A percentile compares a stretch with the other conserved stretches of the same genome.
These are phyloP conservation scores for Corythaixoides concolor DNA, from an alignment of 2,113 vertebrate species.

Conservation along the genomic window DNA sequence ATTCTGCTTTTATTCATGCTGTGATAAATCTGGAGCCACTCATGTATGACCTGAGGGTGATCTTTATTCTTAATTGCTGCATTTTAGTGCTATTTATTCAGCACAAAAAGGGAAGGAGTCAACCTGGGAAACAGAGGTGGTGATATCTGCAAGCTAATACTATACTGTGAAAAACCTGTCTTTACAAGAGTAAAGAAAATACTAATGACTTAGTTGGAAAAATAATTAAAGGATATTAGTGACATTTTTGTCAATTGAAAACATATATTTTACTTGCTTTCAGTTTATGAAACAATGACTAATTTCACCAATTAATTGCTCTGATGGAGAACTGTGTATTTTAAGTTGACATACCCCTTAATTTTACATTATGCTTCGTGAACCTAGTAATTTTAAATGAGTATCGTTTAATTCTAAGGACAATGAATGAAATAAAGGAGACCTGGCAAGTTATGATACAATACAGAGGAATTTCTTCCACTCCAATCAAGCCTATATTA, in stretches of 20 bases:
- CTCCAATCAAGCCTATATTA: neutral
- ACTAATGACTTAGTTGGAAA: slow-evolving; percentile 48
- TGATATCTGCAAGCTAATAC: slow-evolving; percentile 46
- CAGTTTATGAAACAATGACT: slow-evolving; percentile 65
- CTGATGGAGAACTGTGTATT: slow-evolving; percentile 39
- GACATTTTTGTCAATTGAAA: slow-evolving; percentile 48
- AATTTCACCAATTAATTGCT: slow-evolving; percentile 55
- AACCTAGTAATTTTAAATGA: slow-evolving; percentile 56
- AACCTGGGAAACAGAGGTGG: slow-evolving; percentile 40
- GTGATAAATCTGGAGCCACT: slow-evolving; percentile 8
- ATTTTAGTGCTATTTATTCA: slow-evolving; percentile 32
- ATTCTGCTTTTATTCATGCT: slow-evolving; percentile 1
- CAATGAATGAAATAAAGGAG: slow-evolving; percentile 40
- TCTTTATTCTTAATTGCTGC: slow-evolving; percentile 51
- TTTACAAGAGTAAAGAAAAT: slow-evolving; percentile 30
- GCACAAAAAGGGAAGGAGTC: slow-evolving; percentile 1
- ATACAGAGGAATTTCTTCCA: slow-evolving; percentile 10
- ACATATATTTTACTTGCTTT: slow-evolving; percentile 53
- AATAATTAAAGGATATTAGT: slow-evolving; percentile 59
- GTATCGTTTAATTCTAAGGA: slow-evolving; percentile 50
- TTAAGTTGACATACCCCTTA: slow-evolving; percentile 43
- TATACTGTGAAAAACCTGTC: neutral
- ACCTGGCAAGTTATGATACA: slow-evolving; percentile 10
- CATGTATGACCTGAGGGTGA: neutral
- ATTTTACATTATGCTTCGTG: slow-evolving; percentile 54